phyloP scores from a whole-genome alignment of 2,113 vertebrate genomes.

The Nerophis lumbriciformis region DNA sequence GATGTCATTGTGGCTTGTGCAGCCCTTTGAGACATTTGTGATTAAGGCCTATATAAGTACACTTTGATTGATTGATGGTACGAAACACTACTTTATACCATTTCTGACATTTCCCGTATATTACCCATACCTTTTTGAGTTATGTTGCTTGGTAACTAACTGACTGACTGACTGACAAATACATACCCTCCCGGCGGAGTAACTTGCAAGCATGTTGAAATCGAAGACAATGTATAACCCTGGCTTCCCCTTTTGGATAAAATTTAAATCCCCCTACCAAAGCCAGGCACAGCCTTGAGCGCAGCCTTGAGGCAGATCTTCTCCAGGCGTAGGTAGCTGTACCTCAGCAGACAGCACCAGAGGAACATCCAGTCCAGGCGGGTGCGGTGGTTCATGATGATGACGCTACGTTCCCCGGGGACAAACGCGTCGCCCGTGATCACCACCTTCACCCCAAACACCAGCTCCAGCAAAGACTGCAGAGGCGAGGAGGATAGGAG shows the following conservation, averaged over 20 bases:
- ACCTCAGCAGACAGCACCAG: conserved; percentile 94
- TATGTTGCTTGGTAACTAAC: no score
- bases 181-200: no score
- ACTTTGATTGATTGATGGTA: no score
- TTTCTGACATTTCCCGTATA: no score
- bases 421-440: conserved; percentile 95
- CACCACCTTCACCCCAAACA: conserved; percentile 92
- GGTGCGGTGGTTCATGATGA: conserved; percentile 98
- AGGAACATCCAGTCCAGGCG: conserved; percentile 99
- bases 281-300: conserved; percentile 91
- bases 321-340: conserved; percentile 94
- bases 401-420: conserved; percentile 93
- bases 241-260: no score
- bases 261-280: conserved; percentile 73
- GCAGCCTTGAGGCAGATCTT: conserved; percentile 96
- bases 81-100: no score
- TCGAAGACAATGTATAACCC: not conserved
- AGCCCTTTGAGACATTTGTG: no score
- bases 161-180: no score
- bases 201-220: not conserved
- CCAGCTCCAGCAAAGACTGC: conserved; percentile 88
- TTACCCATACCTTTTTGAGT: no score
- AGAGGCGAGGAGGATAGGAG: not conserved
- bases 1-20: no score
- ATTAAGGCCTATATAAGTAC: no score